Evolutionary conservation across 2,113 vertebrate genomes (phyloP).

Genomic region (Phaethon lepturus): DNA sequence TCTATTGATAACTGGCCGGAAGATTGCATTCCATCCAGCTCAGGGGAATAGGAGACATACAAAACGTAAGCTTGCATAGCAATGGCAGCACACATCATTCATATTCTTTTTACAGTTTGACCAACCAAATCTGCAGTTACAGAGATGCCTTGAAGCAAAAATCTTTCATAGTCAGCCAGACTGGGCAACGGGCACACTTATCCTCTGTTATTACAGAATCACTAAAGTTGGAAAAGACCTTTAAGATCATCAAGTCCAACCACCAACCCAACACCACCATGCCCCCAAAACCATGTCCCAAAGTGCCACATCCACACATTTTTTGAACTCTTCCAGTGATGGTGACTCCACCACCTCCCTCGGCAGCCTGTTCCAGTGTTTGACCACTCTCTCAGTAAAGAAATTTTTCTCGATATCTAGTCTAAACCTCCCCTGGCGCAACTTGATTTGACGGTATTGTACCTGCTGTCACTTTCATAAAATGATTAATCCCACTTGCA

Average conservation of each 20-base stretch:
- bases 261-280: no score
- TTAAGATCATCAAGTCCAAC: no score
- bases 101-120: neutral
- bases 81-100: neutral
- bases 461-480: neutral
- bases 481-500: neutral
- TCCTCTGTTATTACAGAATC: neutral
- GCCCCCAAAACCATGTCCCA: no score
- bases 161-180: neutral
- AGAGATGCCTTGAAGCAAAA: neutral
- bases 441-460: neutral
- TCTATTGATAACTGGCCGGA: neutral
- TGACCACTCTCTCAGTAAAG: no score
- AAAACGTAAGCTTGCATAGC: neutral
- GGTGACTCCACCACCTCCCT: no score
- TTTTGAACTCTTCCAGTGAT: no score
- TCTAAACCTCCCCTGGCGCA: no score
- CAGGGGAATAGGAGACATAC: neutral
- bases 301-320: no score
- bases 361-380: no score
- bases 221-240: no score
- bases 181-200: neutral
- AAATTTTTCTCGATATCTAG: no score
- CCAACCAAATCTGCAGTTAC: constrained; percentile 18
- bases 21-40: neutral